These are phyloP conservation scores for Dufourea novaeangliae DNA, from an alignment of 1,140 invertebrate genomes.

Conservation along the genomic window DNA sequence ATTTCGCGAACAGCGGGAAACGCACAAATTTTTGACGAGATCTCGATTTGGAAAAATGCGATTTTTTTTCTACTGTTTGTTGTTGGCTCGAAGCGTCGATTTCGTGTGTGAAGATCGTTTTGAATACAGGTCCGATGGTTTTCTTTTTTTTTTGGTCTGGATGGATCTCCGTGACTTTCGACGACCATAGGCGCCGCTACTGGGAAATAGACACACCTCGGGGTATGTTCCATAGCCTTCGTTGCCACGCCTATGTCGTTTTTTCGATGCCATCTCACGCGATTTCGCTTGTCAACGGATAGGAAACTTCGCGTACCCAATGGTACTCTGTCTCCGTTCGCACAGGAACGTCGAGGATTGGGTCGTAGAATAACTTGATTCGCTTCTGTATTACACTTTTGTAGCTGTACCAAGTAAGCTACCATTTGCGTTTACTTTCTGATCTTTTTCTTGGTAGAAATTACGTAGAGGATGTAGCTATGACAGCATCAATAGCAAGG, in stretches of 20 bases:
- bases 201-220: not conserved
- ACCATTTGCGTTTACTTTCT: no score
- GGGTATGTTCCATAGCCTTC: not conserved
- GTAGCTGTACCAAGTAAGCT: no score
- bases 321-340: not conserved
- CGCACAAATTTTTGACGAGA: no score
- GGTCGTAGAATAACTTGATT: not conserved
- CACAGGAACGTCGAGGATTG: no score
- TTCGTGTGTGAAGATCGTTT: constrained; percentile 10
- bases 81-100: constrained; percentile 46
- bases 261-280: constrained; percentile 34
- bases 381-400: no score
- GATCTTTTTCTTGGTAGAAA: no score
- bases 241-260: constrained; percentile 57
- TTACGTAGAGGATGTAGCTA: no score
- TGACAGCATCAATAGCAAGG: no score
- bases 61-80: no score
- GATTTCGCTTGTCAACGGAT: constrained; percentile 49
- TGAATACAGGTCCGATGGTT: constrained; percentile 47
- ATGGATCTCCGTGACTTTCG: constrained; percentile 51
- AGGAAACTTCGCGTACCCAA: constrained; percentile 53
- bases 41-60: no score
- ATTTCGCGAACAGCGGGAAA: no score
- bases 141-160: not conserved
- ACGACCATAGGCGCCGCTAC: constrained; percentile 52